A percentile compares a stretch with the other conserved stretches of the same genome.
phyloP scores from a whole-genome alignment of 2,888 invertebrate genomes.

The Prenolepis imparis region DNA sequence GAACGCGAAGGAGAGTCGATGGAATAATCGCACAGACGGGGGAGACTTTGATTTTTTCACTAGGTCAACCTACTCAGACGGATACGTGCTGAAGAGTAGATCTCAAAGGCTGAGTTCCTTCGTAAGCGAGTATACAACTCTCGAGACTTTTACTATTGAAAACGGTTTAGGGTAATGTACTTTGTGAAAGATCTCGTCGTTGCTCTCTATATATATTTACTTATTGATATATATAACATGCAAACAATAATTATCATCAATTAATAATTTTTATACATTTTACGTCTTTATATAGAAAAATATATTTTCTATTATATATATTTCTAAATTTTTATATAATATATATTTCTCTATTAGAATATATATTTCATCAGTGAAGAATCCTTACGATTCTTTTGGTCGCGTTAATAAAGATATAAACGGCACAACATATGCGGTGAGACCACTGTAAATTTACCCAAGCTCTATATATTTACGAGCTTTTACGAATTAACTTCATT shows the following conservation, averaged over 20 bases:
- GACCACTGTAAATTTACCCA: slow-evolving; percentile 20
- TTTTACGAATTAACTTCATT: slow-evolving; percentile 63
- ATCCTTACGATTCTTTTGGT: not conserved
- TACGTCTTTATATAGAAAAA: not conserved
- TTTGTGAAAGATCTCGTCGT: not conserved
- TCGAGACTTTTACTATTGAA: slow-evolving; percentile 11
- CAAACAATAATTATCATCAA: not conserved
- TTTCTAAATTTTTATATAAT: not conserved
- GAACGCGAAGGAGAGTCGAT: not conserved
- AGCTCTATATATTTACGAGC: slow-evolving; percentile 59
- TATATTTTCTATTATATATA: not conserved
- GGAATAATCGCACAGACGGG: slow-evolving; percentile 63
- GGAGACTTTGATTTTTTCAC: slow-evolving; percentile 66
- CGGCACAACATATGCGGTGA: not conserved
- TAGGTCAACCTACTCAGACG: slow-evolving; percentile 59
- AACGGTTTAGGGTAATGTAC: slow-evolving; percentile 1
- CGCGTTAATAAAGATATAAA: slow-evolving; percentile 13
- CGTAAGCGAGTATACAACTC: slow-evolving; percentile 25
- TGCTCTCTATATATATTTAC: not conserved
- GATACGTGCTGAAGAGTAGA: slow-evolving; percentile 63
- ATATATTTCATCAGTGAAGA: not conserved
- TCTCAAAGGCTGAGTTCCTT: slow-evolving; percentile 18
- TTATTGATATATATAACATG: not conserved
- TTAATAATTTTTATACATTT: not conserved
- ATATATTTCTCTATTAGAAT: no score